phyloP scores from a whole-genome alignment of 1,140 invertebrate species.

The Lordiphosa stackelbergi region DNA sequence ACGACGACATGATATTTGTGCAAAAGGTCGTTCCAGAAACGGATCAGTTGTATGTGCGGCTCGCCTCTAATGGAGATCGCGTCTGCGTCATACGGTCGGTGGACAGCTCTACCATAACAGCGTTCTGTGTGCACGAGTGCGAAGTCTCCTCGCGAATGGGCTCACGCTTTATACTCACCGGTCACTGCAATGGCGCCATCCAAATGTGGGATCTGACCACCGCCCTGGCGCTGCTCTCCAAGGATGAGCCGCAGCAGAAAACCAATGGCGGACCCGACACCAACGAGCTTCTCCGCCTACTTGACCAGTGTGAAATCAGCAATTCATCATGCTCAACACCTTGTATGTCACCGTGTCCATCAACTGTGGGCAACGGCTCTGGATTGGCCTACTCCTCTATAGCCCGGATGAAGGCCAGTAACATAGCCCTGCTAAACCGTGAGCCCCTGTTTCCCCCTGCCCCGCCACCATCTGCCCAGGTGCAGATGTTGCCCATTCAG shows the following conservation, averaged over 20 bases:
- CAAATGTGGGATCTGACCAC: slow-evolving; percentile 99
- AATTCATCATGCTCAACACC: slow-evolving; percentile 90
- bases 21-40: slow-evolving; percentile 98
- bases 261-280: slow-evolving; percentile 90
- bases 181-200: slow-evolving; percentile 95
- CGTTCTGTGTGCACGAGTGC: slow-evolving; percentile 98
- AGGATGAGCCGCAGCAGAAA: slow-evolving; percentile 81
- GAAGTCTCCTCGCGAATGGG: slow-evolving; percentile 96
- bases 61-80: slow-evolving; percentile 94
- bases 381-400: slow-evolving; percentile 77
- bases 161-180: slow-evolving; percentile 95
- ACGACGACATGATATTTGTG: slow-evolving; percentile 98
- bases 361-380: slow-evolving; percentile 75
- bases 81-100: slow-evolving; percentile 97
- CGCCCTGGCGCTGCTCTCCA: slow-evolving; percentile 89
- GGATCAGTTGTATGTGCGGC: slow-evolving; percentile 93
- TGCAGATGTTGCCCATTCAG: slow-evolving; percentile 7
- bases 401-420: slow-evolving; percentile 84
- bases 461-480: slow-evolving; percentile 9
- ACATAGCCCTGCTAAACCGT: slow-evolving; percentile 86
- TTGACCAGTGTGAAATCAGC: slow-evolving; percentile 95
- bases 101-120: slow-evolving; percentile 95
- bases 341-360: slow-evolving; percentile 89
- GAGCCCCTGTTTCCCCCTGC: slow-evolving; percentile 32
- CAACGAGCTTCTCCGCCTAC: slow-evolving; percentile 90